phyloP scores from a whole-genome alignment of 1,140 invertebrate genomes.

The Eriocheir sinensis region DNA sequence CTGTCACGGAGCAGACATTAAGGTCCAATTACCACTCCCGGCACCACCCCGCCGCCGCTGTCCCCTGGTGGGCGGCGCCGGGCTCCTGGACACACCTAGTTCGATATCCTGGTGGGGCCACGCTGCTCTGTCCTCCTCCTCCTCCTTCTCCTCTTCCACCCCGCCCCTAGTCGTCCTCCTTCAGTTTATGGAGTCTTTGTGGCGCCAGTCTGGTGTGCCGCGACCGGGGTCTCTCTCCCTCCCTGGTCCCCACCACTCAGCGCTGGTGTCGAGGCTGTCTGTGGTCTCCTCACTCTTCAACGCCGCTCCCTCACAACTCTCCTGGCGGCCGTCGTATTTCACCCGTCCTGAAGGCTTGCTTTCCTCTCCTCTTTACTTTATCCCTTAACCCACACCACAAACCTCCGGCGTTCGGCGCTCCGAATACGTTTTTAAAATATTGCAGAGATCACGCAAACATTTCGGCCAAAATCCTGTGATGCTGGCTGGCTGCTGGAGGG shows the following conservation, averaged over 20 bases:
- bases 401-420: neutral
- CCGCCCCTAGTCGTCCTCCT: neutral
- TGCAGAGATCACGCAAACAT: neutral
- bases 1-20: slow-evolving; percentile 9
- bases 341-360: neutral
- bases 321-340: neutral
- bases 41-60: neutral
- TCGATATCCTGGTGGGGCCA: neutral
- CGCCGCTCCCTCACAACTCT: neutral
- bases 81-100: neutral
- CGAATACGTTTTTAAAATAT: neutral
- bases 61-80: neutral
- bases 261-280: neutral
- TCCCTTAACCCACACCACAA: neutral
- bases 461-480: neutral
- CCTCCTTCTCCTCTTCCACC: neutral
- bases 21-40: neutral
- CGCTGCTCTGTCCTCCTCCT: neutral
- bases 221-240: neutral
- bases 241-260: neutral
- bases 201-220: neutral
- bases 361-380: neutral
- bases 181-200: neutral
- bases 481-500: too few relatives aligned
- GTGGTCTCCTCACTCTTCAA: neutral